Conservation (phyloP, 2,113 vertebrate genomes). For the Ondatra zibethicus region DNA sequence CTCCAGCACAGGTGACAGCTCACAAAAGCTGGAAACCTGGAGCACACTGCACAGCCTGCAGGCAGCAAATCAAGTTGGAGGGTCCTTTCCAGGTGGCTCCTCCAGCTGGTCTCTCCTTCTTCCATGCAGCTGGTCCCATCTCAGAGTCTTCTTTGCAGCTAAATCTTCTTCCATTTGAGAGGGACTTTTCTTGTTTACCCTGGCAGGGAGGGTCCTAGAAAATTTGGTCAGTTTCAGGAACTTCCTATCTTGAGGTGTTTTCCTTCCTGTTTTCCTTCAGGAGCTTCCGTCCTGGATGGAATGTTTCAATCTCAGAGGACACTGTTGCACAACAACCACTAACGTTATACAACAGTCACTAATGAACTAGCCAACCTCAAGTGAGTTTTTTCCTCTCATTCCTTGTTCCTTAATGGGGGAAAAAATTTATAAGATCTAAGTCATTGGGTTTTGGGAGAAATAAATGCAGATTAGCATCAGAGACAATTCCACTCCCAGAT, state of each 20-base stretch:
- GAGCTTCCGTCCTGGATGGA: neutral
- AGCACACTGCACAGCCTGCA: neutral
- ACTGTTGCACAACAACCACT: neutral
- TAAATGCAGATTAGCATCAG: neutral
- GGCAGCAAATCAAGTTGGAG: neutral
- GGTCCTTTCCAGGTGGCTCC: neutral
- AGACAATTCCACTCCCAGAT: neutral
- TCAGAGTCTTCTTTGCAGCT: neutral
- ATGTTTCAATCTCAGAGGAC: neutral
- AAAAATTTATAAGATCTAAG: neutral
- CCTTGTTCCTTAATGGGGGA: conserved; percentile 9
- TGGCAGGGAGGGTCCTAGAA: neutral
- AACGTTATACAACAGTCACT: neutral
- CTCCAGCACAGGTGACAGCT: neutral
- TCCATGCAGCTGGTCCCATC: neutral
- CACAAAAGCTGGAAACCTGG: neutral
- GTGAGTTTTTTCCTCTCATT: neutral
- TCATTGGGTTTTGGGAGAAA: neutral
- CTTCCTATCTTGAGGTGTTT: neutral
- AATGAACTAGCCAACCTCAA: neutral
- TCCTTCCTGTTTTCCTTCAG: neutral
- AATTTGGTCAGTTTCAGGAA: neutral
- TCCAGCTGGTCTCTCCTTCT: neutral
- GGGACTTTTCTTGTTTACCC: neutral
- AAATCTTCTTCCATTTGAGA: neutral